phyloP scores from a whole-genome alignment of 2,888 invertebrate genomes.

The Stegophylla sp. region DNA sequence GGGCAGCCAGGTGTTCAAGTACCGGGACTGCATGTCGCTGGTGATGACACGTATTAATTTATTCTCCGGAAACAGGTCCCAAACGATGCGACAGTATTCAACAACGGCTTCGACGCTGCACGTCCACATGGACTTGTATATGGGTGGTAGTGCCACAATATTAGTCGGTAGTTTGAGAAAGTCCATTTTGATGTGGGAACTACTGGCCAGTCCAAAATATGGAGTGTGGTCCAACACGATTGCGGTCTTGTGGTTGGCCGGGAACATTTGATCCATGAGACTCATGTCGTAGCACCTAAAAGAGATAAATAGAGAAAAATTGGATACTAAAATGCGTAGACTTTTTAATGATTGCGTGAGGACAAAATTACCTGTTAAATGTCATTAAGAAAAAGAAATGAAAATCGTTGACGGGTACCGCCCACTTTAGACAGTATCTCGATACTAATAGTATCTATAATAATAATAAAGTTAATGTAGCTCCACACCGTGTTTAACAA shows the following conservation, averaged over 20 bases:
- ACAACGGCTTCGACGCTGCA: slow-evolving; percentile 93
- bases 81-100: slow-evolving; percentile 95
- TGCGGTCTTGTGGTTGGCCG: slow-evolving; percentile 90
- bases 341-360: too few relatives aligned
- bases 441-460: too few relatives aligned
- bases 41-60: slow-evolving; percentile 86
- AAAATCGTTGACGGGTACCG: too few relatives aligned
- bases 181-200: slow-evolving; percentile 84
- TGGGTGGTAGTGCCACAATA: slow-evolving; percentile 79
- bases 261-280: slow-evolving; percentile 69
- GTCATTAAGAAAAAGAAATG: too few relatives aligned
- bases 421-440: too few relatives aligned
- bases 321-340: too few relatives aligned
- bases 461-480: too few relatives aligned
- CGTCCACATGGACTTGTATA: slow-evolving; percentile 94
- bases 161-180: slow-evolving; percentile 75
- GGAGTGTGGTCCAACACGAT: slow-evolving; percentile 94
- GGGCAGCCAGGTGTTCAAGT: slow-evolving; percentile 83
- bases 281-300: too few relatives aligned
- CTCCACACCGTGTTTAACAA: too few relatives aligned
- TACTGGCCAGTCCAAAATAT: slow-evolving; percentile 85
- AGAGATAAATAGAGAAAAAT: too few relatives aligned
- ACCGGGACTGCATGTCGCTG: slow-evolving; percentile 84
- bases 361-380: too few relatives aligned
- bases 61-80: slow-evolving; percentile 93